These are phyloP conservation scores for Sphyrna mokarran DNA, from an alignment of 2,113 vertebrate genomes.

Conservation along the genomic window DNA sequence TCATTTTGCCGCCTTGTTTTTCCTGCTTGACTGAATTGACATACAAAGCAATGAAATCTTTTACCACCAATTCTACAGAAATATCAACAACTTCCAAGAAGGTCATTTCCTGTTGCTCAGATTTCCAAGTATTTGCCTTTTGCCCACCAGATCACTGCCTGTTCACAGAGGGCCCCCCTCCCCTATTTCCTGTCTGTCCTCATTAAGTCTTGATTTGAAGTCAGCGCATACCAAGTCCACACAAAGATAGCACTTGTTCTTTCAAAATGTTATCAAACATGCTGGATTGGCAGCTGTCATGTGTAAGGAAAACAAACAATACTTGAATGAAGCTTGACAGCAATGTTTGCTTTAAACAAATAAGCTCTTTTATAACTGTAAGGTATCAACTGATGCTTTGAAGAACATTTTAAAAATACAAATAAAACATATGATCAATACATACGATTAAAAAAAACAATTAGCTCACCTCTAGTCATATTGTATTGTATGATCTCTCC, in stretches of 20 bases:
- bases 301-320: slow-evolving; percentile 47
- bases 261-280: slow-evolving; percentile 52
- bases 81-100: slow-evolving; percentile 13
- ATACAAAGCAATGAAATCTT: slow-evolving; percentile 19
- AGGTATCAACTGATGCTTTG: slow-evolving; percentile 35
- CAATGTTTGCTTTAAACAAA: slow-evolving; percentile 55
- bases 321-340: slow-evolving; percentile 47
- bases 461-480: slow-evolving; percentile 29
- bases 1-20: slow-evolving; percentile 9
- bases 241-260: slow-evolving; percentile 70
- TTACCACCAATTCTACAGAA: slow-evolving; percentile 27
- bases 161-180: slow-evolving; percentile 54
- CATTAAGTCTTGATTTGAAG: slow-evolving; percentile 66
- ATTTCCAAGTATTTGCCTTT: slow-evolving; percentile 54
- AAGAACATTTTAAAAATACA: slow-evolving; percentile 35
- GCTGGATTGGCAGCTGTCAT: slow-evolving; percentile 63
- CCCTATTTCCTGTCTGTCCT: slow-evolving; percentile 74
- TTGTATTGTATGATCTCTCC: slow-evolving; percentile 41
- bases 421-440: slow-evolving; percentile 39
- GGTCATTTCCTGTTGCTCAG: slow-evolving; percentile 56
- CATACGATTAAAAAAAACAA: background rate
- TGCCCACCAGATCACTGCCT: slow-evolving; percentile 66
- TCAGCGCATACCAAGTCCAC: slow-evolving; percentile 53
- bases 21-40: slow-evolving; percentile 23
- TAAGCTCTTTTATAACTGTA: slow-evolving; percentile 52